Base-by-base conservation (phyloP, 35 echinoderm and acorn worm genomes). In the Lytechinus pictus region DNA sequence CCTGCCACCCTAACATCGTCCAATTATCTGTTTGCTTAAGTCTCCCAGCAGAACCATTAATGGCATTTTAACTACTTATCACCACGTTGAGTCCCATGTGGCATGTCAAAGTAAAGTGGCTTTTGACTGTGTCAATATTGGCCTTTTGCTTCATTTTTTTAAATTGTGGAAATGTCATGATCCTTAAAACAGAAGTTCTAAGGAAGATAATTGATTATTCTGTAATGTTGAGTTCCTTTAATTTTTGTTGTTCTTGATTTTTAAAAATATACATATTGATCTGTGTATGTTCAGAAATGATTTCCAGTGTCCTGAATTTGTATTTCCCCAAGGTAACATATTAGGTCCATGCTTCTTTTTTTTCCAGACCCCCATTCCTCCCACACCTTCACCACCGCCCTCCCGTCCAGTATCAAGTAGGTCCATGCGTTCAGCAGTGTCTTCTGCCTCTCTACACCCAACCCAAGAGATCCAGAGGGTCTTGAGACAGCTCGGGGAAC, bases 391-490 rank as follows among this genome's bases (percentile, higher is more conserved):
- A 29, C 86, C 94, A 14, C 96, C 93, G 7, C 94, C 96, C 28
- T 97, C 97, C 27, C 91, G 97, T 13, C 96, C 97, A 51, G 96
- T 93, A 27, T 93, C 92, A 24, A 93, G 54, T 57, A 93, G 27
- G 92, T 93, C 92, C 11, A 57, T 93, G 55, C 52, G 96, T 14
- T 97, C 98, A 10, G 87, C 94, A 14, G 95, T 87, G 19, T 96
- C 96, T 0, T 21, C 92, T 7, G 54, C 61, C 11, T 94, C 96
- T 27, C 11, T 87, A 13, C 97, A 97, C 60, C 98, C 98, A 14
- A 97, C 98, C 52, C 95, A 89, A 87, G 98, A 99, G 89, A 97
- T 99, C 29, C 98, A 99, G 93, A 95, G 94, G 10, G 95, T 99
- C 54, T 79, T 99, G 6, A 96, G 95, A 72, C 86, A 99, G 44